phyloP scores from a whole-genome alignment of 2,113 vertebrate species.

The Dicentrarchus labrax region DNA sequence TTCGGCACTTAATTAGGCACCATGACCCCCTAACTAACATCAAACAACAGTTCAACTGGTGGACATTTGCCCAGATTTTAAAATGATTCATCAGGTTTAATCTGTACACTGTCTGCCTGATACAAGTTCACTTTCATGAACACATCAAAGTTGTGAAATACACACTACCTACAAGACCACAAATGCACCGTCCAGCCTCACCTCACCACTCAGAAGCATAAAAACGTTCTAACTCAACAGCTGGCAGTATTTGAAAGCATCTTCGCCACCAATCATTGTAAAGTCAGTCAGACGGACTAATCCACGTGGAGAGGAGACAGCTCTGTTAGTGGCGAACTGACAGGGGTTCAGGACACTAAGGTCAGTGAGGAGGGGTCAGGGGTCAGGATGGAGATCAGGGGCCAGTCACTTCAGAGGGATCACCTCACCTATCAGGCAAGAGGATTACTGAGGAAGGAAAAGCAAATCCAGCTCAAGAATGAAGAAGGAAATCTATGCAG shows the following conservation, averaged over 20 bases:
- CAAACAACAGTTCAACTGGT: too few species aligned
- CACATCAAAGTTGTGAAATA: too few species aligned
- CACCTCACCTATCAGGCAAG: constrained; percentile 37
- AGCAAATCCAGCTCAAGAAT: constrained; percentile 45
- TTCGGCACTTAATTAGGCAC: too few species aligned
- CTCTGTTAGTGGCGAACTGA: constrained; percentile 19
- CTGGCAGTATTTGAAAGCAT: not conserved
- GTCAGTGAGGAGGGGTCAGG: not conserved
- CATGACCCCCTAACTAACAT: too few species aligned
- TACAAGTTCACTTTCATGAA: too few species aligned
- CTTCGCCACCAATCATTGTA: too few species aligned
- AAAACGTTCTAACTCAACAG: not conserved
- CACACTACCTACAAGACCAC: too few species aligned
- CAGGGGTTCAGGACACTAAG: constrained; percentile 8
- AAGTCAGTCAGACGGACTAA: constrained; percentile 17
- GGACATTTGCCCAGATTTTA: too few species aligned
- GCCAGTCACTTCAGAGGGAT: constrained; percentile 54
- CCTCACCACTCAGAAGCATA: not conserved
- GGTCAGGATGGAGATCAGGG: constrained; percentile 45
- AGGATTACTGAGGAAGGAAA: constrained; percentile 57
- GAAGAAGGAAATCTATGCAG: not conserved
- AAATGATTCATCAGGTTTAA: too few species aligned
- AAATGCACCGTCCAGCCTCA: not conserved
- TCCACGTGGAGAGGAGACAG: constrained; percentile 24
- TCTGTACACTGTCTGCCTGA: too few species aligned